A percentile compares a stretch with the other conserved stretches of the same genome.
Conservation (phyloP, 2,797 vertebrate species). For the Buceros bicornis region DNA sequence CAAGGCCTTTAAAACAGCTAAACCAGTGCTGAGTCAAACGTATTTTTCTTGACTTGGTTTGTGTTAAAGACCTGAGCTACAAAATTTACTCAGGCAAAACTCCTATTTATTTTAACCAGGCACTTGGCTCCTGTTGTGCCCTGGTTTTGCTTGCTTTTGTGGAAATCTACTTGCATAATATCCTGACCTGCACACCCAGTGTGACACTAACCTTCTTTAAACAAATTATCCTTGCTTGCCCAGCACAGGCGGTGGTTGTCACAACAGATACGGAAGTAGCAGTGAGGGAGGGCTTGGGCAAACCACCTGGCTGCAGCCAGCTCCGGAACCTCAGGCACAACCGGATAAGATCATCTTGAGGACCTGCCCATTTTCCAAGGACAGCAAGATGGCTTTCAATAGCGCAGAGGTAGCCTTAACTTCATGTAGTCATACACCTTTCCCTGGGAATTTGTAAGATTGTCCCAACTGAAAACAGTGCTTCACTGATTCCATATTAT, state of each 20-base stretch:
- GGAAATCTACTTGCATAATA: background rate
- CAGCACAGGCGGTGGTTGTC: background rate
- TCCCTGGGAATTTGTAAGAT: background rate
- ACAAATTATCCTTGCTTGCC: background rate
- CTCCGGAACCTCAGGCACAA: background rate
- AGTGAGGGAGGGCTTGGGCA: background rate
- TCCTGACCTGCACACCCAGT: background rate
- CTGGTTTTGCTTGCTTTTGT: background rate
- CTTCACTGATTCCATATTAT: background rate
- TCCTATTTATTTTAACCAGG: background rate
- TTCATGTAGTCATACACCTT: background rate
- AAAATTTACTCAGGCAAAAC: background rate
- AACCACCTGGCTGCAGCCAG: background rate
- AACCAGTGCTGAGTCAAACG: constrained; percentile 24
- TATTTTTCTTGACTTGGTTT: constrained; percentile 34
- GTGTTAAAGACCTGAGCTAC: background rate
- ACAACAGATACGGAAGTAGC: background rate
- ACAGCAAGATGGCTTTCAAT: background rate
- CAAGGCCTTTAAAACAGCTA: constrained; percentile 54
- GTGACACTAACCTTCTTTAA: background rate
- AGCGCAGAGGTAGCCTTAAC: background rate
- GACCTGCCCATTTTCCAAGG: background rate
- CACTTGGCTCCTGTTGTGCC: background rate
- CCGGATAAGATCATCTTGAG: rapidly evolving
- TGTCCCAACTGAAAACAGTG: rapidly evolving